Conservation (phyloP, 2,888 invertebrate species). For the Calameuta filiformis region DNA sequence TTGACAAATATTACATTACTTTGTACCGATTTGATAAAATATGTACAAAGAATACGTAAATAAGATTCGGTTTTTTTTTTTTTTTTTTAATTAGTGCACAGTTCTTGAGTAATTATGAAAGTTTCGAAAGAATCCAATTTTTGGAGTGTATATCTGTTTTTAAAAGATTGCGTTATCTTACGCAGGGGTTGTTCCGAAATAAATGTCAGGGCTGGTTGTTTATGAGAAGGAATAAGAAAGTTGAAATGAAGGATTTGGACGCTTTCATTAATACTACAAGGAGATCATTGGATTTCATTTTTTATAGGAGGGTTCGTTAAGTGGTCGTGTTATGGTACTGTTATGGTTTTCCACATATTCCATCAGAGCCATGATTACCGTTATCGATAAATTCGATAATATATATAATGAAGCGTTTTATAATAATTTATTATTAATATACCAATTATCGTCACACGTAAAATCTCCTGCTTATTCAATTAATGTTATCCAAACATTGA, state of each 20-base stretch:
- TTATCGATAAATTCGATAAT: not conserved
- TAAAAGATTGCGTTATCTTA: not conserved
- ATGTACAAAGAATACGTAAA: no score
- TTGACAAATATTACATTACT: no score
- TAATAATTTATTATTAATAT: not conserved
- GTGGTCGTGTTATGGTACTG: not conserved
- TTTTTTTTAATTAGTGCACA: no score
- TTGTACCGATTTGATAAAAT: no score
- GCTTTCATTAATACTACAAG: not conserved
- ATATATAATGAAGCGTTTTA: not conserved
- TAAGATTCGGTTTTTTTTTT: no score
- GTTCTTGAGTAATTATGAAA: no score
- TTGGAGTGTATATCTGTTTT: not conserved
- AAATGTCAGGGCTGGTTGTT: not conserved
- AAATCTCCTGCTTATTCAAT: not conserved
- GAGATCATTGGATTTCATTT: not conserved
- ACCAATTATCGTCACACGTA: not conserved
- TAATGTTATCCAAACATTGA: constrained; percentile 10
- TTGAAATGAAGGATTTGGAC: not conserved
- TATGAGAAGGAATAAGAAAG: not conserved
- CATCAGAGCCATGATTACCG: not conserved
- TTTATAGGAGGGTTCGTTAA: not conserved
- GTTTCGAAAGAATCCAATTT: no score
- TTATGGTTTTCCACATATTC: not conserved
- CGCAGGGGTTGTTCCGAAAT: not conserved